These are phyloP conservation scores for Eledone cirrhosa DNA, from an alignment of 2,888 invertebrate species.

Conservation along the genomic window DNA sequence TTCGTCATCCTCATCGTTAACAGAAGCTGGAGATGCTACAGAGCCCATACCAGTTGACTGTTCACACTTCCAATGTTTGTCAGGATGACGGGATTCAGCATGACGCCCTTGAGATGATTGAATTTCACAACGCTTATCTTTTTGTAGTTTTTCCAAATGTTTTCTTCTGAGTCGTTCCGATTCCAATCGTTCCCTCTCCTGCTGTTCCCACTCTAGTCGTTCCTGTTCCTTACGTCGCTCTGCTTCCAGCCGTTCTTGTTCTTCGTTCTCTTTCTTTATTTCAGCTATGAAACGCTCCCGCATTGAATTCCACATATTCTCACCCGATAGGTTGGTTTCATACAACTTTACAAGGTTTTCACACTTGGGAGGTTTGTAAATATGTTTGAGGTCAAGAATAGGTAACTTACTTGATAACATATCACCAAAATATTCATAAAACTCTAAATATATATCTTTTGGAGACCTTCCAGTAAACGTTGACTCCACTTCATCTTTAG, in stretches of 20 bases:
- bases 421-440: slow-evolving; percentile 65
- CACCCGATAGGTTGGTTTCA: slow-evolving; percentile 57
- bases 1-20: neutral
- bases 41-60: neutral
- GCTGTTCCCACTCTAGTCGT: slow-evolving; percentile 37
- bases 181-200: slow-evolving; percentile 38
- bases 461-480: slow-evolving; percentile 30
- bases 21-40: neutral
- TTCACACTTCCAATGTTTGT: neutral
- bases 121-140: neutral
- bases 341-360: slow-evolving; percentile 48
- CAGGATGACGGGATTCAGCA: neutral
- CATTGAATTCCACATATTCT: slow-evolving; percentile 59
- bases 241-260: slow-evolving; percentile 35
- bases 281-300: slow-evolving; percentile 52
- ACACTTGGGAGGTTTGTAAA: slow-evolving; percentile 46
- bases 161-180: slow-evolving; percentile 33
- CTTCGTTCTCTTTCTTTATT: slow-evolving; percentile 44
- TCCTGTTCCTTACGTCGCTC: slow-evolving; percentile 30
- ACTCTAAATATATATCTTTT: slow-evolving; percentile 48
- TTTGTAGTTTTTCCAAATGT: slow-evolving; percentile 7
- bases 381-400: slow-evolving; percentile 41
- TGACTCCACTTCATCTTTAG: too few species aligned
- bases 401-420: slow-evolving; percentile 57
- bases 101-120: slow-evolving; percentile 23